phyloP scores from a whole-genome alignment of 1,140 invertebrate genomes.

The Drosophila lacteicornis region DNA sequence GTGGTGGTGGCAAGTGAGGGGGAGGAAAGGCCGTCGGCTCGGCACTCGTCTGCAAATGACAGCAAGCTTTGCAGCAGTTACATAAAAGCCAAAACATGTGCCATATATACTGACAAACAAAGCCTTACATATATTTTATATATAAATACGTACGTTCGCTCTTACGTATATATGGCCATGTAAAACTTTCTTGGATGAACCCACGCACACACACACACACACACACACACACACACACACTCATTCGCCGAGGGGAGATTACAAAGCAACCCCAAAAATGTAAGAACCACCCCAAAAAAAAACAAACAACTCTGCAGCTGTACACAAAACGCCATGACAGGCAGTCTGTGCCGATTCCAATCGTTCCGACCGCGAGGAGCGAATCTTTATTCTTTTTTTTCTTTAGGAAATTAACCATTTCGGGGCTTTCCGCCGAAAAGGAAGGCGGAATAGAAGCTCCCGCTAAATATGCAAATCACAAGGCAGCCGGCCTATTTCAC shows the following conservation, averaged over 20 bases:
- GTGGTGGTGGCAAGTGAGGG: background rate
- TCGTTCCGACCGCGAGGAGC: conserved; percentile 54
- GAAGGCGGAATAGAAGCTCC: conserved; percentile 14
- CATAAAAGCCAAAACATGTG: conserved; percentile 79
- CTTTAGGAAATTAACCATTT: conserved; percentile 73
- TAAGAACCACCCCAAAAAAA: conserved; percentile 65
- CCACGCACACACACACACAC: conserved; percentile 63
- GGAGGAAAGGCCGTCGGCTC: conserved; percentile 62
- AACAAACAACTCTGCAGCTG: conserved; percentile 52
- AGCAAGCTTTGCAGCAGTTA: conserved; percentile 75
- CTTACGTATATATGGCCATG: conserved; percentile 22
- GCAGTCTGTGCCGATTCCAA: conserved; percentile 61
- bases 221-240: conserved; percentile 31
- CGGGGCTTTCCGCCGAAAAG: conserved; percentile 35
- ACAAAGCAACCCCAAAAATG: conserved; percentile 77
- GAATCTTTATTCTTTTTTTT: conserved; percentile 34
- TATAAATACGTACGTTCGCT: conserved; percentile 24
- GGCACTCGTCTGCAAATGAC: conserved; percentile 77
- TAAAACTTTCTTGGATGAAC: conserved; percentile 70
- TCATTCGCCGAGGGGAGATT: conserved; percentile 54
- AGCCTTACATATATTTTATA: conserved; percentile 37
- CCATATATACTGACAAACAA: conserved; percentile 49
- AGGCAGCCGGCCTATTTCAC: conserved; percentile 67
- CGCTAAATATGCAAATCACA: conserved; percentile 66
- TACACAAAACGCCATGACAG: conserved; percentile 67